Conservation (phyloP, 1,140 invertebrate species). For the Mizuhopecten yessoensis region DNA sequence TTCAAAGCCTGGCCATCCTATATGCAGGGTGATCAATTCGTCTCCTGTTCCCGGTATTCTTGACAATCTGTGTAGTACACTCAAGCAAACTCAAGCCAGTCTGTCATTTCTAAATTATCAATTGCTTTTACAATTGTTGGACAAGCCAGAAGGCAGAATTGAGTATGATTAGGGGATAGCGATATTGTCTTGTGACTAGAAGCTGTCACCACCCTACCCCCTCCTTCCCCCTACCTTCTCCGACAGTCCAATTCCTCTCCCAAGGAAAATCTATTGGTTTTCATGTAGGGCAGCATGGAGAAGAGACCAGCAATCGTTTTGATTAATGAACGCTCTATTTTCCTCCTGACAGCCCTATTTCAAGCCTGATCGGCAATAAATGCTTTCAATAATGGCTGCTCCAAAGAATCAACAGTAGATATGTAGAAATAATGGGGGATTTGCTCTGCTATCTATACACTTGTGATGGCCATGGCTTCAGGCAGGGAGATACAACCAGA, state of each 20-base stretch:
- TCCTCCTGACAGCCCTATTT: constrained; percentile 55
- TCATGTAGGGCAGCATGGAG: constrained; percentile 4
- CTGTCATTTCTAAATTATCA: constrained; percentile 29
- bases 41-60: neutral
- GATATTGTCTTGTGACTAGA: constrained; percentile 7
- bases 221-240: no score
- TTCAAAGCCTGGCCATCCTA: neutral
- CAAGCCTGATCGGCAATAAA: constrained; percentile 56
- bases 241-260: constrained; percentile 22
- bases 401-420: constrained; percentile 41
- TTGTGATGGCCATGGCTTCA: neutral
- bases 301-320: constrained; percentile 39
- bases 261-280: constrained; percentile 22
- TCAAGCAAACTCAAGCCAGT: no score
- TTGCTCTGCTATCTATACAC: constrained; percentile 30
- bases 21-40: neutral
- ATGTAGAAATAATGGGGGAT: constrained; percentile 38
- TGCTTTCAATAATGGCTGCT: constrained; percentile 41
- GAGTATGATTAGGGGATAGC: neutral
- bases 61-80: neutral
- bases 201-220: neutral
- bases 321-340: constrained; percentile 57
- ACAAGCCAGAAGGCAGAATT: constrained; percentile 14
- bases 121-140: neutral
- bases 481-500: constrained; percentile 12